Evolutionary conservation across 2,113 vertebrate species (phyloP).

Genomic region (Paramormyrops kingsleyae): DNA sequence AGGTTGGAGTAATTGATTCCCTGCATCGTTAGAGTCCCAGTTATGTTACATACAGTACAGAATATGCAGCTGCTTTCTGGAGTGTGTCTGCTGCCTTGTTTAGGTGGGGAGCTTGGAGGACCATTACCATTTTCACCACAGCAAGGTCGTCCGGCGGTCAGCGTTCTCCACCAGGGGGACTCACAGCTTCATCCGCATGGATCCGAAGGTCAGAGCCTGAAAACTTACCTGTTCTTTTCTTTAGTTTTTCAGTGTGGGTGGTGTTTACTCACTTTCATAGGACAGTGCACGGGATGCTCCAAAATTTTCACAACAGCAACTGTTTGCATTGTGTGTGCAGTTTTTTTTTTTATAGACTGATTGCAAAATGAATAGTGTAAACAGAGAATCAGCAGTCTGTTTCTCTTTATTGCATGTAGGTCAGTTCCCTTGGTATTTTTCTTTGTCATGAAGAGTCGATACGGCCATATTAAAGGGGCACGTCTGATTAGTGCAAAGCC

Average conservation of each 20-base stretch:
- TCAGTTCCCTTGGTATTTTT: background rate
- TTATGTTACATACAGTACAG: background rate
- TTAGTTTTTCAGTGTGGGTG: background rate
- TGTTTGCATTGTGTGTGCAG: background rate
- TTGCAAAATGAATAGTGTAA: background rate
- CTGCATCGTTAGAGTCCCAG: background rate
- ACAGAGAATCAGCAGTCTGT: background rate
- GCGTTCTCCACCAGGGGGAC: constrained; percentile 64
- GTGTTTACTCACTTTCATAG: background rate
- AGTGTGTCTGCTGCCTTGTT: constrained; percentile 28
- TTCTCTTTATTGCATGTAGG: background rate
- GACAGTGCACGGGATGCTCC: background rate
- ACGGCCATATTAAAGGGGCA: background rate
- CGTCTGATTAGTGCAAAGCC: background rate
- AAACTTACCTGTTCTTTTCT: background rate
- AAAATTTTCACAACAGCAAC: background rate
- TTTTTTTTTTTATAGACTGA: background rate
- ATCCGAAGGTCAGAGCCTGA: constrained; percentile 72
- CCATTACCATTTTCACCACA: constrained; percentile 89
- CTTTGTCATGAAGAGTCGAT: background rate
- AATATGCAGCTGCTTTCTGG: background rate
- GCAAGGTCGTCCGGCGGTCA: constrained; percentile 78
- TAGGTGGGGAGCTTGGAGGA: constrained; percentile 82
- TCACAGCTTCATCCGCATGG: constrained; percentile 84
- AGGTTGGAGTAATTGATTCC: background rate